These are phyloP conservation scores for Bruchidius siliquastri DNA, from an alignment of 2,888 invertebrate genomes.

Conservation along the genomic window DNA sequence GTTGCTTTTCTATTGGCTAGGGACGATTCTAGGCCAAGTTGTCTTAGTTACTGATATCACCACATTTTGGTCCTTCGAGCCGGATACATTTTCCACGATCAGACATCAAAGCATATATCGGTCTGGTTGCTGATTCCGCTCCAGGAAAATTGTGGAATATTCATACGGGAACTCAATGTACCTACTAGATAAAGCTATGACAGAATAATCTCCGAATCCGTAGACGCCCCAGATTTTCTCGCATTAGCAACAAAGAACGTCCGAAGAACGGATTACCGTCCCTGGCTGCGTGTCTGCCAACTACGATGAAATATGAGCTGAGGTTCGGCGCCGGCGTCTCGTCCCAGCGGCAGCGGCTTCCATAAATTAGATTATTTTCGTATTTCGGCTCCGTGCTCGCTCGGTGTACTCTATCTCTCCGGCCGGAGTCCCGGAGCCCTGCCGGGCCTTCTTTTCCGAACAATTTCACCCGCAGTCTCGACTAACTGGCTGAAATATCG, in stretches of 20 bases:
- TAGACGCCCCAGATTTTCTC: neutral
- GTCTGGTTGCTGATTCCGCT: no score
- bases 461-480: conserved; percentile 41
- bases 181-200: no score
- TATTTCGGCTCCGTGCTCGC: conserved; percentile 16
- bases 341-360: conserved; percentile 15
- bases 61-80: no score
- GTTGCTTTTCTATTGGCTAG: no score
- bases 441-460: conserved; percentile 39
- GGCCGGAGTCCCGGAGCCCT: neutral
- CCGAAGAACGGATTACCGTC: neutral
- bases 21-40: no score
- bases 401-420: neutral
- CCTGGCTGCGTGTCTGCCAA: neutral
- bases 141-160: no score
- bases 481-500: conserved; percentile 48
- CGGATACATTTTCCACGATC: no score
- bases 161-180: no score
- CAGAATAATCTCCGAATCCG: no score
- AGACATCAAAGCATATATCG: no score
- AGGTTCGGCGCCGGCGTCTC: conserved; percentile 6
- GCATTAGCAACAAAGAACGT: neutral
- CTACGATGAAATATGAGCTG: conserved; percentile 28
- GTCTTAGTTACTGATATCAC: no score
- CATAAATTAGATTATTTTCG: conserved; percentile 40